Conservation (phyloP, 2,797 vertebrate species). For the Potorous gilbertii region DNA sequence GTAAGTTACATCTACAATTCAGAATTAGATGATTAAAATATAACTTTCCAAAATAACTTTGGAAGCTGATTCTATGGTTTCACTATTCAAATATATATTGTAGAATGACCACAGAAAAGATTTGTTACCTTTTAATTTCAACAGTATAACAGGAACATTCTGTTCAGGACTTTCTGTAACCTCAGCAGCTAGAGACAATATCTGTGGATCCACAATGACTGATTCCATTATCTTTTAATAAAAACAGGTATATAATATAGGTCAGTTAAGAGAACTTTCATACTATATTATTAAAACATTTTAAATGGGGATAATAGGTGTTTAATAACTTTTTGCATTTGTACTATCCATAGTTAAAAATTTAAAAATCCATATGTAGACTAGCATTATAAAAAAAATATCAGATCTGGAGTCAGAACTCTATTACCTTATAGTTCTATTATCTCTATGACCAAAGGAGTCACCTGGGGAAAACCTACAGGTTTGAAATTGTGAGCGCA, state of each 20-base stretch:
- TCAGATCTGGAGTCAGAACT: not conserved
- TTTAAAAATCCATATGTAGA: not conserved
- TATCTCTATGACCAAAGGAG: not conserved
- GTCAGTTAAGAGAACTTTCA: not conserved
- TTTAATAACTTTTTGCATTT: not conserved
- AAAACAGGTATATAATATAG: not conserved
- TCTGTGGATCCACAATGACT: slow-evolving; percentile 76
- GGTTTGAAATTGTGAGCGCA: not conserved
- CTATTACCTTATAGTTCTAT: not conserved
- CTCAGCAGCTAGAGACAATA: slow-evolving; percentile 84
- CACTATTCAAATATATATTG: slow-evolving; percentile 38
- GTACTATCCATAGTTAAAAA: not conserved
- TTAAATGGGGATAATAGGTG: not conserved
- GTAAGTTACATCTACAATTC: slow-evolving; percentile 40
- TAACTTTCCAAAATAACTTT: not conserved
- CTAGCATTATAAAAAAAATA: not conserved
- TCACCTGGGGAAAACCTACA: not conserved
- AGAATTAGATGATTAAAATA: slow-evolving; percentile 59
- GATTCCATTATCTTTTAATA: slow-evolving; percentile 74
- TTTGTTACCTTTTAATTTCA: slow-evolving; percentile 86
- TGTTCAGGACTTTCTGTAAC: slow-evolving; percentile 83
- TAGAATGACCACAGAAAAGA: slow-evolving; percentile 28
- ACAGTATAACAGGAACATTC: slow-evolving; percentile 83
- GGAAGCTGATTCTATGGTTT: slow-evolving; percentile 8
- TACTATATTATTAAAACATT: not conserved